These are phyloP conservation scores for Gila orcuttii DNA, from an alignment of 2,113 vertebrate species.

Conservation along the genomic window DNA sequence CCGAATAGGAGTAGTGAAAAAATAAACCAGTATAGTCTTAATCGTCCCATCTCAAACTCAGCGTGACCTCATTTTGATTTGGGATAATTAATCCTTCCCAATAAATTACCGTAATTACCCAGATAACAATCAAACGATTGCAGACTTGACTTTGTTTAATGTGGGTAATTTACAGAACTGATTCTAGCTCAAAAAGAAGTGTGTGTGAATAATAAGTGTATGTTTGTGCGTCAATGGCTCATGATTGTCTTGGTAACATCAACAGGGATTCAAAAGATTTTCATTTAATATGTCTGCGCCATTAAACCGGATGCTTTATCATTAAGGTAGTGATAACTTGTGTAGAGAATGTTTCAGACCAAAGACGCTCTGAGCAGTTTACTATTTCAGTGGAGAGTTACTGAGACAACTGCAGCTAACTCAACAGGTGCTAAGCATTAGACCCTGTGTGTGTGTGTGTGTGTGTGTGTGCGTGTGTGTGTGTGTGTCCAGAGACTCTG, in stretches of 20 bases:
- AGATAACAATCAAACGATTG: constrained; percentile 71
- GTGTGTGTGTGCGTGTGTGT: constrained; percentile 15
- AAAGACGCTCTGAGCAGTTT: neutral
- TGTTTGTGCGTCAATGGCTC: constrained; percentile 19
- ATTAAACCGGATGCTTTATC: neutral
- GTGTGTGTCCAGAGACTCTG: constrained; percentile 56
- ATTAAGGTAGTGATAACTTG: neutral
- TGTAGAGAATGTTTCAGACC: neutral
- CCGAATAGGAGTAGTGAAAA: neutral
- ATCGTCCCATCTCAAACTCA: constrained; percentile 60
- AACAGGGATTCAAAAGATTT: neutral
- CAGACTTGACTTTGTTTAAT: constrained; percentile 66
- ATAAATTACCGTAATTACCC: constrained; percentile 70
- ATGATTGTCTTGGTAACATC: neutral
- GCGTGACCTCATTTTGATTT: constrained; percentile 64
- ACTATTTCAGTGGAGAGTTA: neutral
- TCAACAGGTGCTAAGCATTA: constrained; percentile 62
- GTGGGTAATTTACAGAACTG: constrained; percentile 73
- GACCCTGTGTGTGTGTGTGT: neutral
- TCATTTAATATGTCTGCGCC: neutral
- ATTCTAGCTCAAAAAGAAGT: constrained; percentile 62
- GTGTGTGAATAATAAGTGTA: constrained; percentile 52
- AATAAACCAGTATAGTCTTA: constrained; percentile 7
- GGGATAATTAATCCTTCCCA: constrained; percentile 68
- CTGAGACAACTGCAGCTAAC: constrained; percentile 45